Conservation (phyloP, 2,113 vertebrate species). For the Microtus pennsylvanicus region DNA sequence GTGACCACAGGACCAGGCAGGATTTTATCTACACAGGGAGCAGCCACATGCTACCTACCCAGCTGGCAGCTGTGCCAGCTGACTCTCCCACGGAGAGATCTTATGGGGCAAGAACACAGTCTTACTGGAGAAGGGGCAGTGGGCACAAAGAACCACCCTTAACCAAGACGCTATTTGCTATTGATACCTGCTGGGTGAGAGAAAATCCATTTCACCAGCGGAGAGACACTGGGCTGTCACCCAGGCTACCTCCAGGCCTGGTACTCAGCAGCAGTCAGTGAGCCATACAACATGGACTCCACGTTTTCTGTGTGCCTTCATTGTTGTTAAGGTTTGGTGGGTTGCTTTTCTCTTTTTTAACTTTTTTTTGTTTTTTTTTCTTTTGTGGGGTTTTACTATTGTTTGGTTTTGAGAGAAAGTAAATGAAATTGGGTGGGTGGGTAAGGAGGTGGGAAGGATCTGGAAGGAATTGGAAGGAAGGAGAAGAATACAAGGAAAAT, state of each 20-base stretch:
- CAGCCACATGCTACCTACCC: background rate
- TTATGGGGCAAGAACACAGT: background rate
- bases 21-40: background rate
- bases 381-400: background rate
- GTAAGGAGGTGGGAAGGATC: background rate
- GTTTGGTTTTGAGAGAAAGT: background rate
- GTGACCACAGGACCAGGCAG: background rate
- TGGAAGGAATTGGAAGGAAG: background rate
- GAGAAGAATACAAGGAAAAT: background rate
- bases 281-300: background rate
- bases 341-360: background rate
- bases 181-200: background rate
- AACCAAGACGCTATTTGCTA: background rate
- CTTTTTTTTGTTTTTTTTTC: background rate
- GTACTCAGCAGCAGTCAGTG: background rate
- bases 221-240: background rate
- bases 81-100: background rate
- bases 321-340: background rate
- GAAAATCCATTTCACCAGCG: too few species aligned
- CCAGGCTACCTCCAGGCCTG: background rate
- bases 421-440: background rate
- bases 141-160: background rate
- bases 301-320: background rate
- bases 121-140: background rate
- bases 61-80: background rate